Base-by-base conservation (phyloP, 2,888 invertebrate genomes). In the Aradus depressus region DNA sequence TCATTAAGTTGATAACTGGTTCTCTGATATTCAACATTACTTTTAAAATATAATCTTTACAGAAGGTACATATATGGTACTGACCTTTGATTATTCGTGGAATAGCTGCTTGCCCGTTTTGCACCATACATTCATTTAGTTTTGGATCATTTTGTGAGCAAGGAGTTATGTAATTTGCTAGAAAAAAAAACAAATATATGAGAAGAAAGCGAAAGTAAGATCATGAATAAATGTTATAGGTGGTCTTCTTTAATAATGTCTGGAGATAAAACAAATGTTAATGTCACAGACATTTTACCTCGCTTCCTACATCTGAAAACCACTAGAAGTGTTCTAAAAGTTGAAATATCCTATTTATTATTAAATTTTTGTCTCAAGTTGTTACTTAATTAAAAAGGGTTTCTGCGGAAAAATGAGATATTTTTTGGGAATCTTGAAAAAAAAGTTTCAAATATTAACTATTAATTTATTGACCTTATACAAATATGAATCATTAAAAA, bases 31-130 rank as follows among this genome's bases (percentile, higher is more conserved):
- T n/a, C n/a, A n/a, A n/a, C n/a, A n/a, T n/a, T n/a, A n/a, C n/a
- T n/a, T n/a, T n/a, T n/a, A n/a, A n/a, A n/a, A n/a, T n/a, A n/a
- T n/a, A n/a, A n/a, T n/a, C n/a, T n/a, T n/a, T n/a, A n/a, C n/a
- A n/a, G n/a, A n/a, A n/a, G n/a, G n/a, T n/a, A n/a, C n/a, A n/a
- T n/a, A n/a, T n/a, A n/a, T n/a, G 28, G 2, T 23, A 45, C 55
- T 56, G 53, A 59, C 62, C 62, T 52, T 58, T 58, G n/a, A 61
- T 53, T 28, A 63, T 60, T 42, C 56, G 55, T 2, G 62, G 54
- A 21, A 58, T 58, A 3, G 60, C 58, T 5, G 52, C 55, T 28
- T 58, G 56, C 4, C 61, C 58, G 43, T 58, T 55, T 16, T 57
- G 58, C 23, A 59, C 59, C 1, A 62, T 59, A 44, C 63, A 63